Evolutionary conservation across 2,888 invertebrate species (phyloP).

Genomic region (Coelogynopora nodosa): DNA sequence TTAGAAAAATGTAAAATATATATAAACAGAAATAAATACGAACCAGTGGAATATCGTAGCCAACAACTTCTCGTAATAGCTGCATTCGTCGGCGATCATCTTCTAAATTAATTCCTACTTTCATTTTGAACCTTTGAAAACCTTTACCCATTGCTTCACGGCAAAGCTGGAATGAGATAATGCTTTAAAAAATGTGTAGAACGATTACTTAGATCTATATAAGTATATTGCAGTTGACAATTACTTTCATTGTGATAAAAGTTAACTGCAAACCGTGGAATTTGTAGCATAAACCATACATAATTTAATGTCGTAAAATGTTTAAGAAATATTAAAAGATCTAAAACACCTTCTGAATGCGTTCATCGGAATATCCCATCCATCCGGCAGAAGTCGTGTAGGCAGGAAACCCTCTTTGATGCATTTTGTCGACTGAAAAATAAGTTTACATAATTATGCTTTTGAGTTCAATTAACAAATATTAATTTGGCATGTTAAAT

Average conservation of each 20-base stretch:
- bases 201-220: no score
- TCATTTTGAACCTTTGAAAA: slow-evolving; percentile 71
- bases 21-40: not conserved
- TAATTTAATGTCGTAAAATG: no score
- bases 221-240: no score
- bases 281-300: no score
- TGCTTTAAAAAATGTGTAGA: not conserved
- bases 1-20: not conserved
- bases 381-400: slow-evolving; percentile 79
- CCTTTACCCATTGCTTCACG: slow-evolving; percentile 46
- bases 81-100: slow-evolving; percentile 73
- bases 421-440: slow-evolving; percentile 66
- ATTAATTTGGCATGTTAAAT: no score
- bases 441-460: not conserved
- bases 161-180: slow-evolving; percentile 44
- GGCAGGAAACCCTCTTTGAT: slow-evolving; percentile 74
- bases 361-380: slow-evolving; percentile 78
- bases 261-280: no score
- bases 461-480: not conserved
- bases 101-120: slow-evolving; percentile 77
- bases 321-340: not conserved
- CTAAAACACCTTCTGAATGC: slow-evolving; percentile 65
- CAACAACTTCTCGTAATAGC: slow-evolving; percentile 73
- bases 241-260: no score
- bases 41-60: slow-evolving; percentile 72